Percentiles rank a stretch among this genome's conserved stretches.
These are phyloP conservation scores for Apotomis betuletana DNA, from an alignment of 2,888 invertebrate species.

Conservation along the genomic window DNA sequence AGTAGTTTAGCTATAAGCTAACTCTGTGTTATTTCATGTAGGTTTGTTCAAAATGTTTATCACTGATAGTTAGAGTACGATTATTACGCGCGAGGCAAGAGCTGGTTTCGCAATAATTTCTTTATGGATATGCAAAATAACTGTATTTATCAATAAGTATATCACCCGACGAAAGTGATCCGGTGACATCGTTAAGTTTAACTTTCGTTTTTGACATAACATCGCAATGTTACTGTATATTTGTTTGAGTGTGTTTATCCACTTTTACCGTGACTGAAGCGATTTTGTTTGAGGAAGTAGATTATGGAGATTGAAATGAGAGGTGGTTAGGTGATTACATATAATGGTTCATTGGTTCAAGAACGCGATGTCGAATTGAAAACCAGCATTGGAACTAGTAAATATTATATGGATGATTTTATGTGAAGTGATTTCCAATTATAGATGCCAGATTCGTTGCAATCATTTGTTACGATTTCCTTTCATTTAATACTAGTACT, in stretches of 20 bases:
- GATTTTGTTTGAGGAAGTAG: conserved; percentile 24
- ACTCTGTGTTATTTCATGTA: too few relatives aligned
- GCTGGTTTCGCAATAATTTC: conserved; percentile 14
- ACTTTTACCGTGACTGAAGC: conserved; percentile 30
- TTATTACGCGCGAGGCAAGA: not conserved
- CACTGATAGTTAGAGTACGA: not conserved
- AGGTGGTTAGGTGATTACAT: not conserved
- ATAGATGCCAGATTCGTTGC: too few relatives aligned
- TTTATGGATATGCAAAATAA: conserved; percentile 15
- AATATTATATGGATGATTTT: not conserved
- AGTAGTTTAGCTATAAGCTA: too few relatives aligned
- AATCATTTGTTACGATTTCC: too few relatives aligned
- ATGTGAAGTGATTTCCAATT: too few relatives aligned
- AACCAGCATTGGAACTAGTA: not conserved
- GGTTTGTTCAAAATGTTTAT: too few relatives aligned
- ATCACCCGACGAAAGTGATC: conserved; percentile 7
- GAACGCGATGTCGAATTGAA: not conserved
- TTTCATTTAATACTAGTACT: too few relatives aligned
- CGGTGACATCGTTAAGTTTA: conserved; percentile 10
- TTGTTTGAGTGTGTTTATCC: conserved; percentile 1
- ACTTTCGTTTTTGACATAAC: conserved; percentile 30
- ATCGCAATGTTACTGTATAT: conserved; percentile 15
- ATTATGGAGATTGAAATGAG: not conserved
- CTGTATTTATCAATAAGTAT: conserved; percentile 31
- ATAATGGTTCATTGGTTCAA: not conserved